Percentiles rank a stretch among this genome's conserved stretches.
Evolutionary conservation across 2,888 invertebrate species (phyloP).

Genomic region (Biston betularia): DNA sequence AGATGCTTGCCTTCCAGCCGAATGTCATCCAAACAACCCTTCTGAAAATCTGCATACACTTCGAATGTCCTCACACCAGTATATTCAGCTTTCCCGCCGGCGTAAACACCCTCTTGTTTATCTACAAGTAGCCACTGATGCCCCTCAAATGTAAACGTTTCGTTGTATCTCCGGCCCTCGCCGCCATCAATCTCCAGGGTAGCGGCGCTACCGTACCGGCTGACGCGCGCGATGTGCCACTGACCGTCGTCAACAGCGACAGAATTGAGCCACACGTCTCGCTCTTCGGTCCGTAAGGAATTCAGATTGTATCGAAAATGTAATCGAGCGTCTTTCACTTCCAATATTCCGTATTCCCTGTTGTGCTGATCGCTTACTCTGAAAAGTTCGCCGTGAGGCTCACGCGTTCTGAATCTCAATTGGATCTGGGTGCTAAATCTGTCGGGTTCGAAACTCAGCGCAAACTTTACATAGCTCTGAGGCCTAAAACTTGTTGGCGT

Average conservation of each 20-base stretch:
- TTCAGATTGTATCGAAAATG: conserved; percentile 97
- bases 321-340: conserved; percentile 95
- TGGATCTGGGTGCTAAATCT: conserved; percentile 97
- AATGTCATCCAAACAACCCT: conserved; percentile 91
- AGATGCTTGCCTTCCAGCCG: conserved; percentile 97
- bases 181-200: conserved; percentile 97
- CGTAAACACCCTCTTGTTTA: conserved; percentile 97
- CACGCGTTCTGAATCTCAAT: conserved; percentile 96
- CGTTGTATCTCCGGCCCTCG: conserved; percentile 96
- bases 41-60: conserved; percentile 97
- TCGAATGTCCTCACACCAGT: conserved; percentile 97
- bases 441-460: conserved; percentile 97
- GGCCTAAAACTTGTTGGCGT: conserved; percentile 96
- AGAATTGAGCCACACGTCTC: conserved; percentile 95
- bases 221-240: conserved; percentile 97
- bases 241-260: conserved; percentile 97
- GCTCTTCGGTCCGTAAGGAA: conserved; percentile 95
- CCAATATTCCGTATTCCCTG: conserved; percentile 96
- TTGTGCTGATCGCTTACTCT: conserved; percentile 97
- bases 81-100: conserved; percentile 98
- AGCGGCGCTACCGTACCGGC: conserved; percentile 96
- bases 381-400: conserved; percentile 97
- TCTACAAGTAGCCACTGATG: conserved; percentile 97
- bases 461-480: conserved; percentile 98
- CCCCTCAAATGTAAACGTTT: conserved; percentile 95